Evolutionary conservation across 1,140 invertebrate genomes (phyloP), one percentile per base, ranked within the genome.

Genomic region (Dryas iulia): DNA sequence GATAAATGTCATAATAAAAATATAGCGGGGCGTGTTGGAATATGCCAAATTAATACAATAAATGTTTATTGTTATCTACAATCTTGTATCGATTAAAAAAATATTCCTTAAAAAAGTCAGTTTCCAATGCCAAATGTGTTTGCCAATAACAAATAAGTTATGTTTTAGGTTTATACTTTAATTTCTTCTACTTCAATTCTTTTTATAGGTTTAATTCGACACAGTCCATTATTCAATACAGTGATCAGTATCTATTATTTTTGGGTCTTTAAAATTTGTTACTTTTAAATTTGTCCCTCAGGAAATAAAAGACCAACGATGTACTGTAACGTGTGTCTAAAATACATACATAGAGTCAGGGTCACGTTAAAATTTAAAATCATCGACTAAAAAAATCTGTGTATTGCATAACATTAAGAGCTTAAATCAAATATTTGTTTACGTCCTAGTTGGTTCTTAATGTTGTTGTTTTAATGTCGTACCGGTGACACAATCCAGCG

Each of bases 401-500:
- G 2, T 47, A 26, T 62, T 52, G 26, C 35, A 62, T 62, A 52
- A 62, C 2, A 62, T 52, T 62, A 18, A 39, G 47, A 28, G 59
- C 14, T 65, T 53, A 65, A 54, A 65, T 57, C 62, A 69, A 31
- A 35, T 58, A 69, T 69, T 69, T 69, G 66, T 69, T 69, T 69
- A 62, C 66, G 59, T 47, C 35, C 14, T 62, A 62, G 54, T 62
- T 33, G 21, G 60, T 62, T 69, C 53, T 69, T 30, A 21, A 58
- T 69, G 62, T 61, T 62, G 59, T 69, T 69, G 58, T 66, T 66
- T 53, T 30, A 66, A 53, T 62, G 66, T 62, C 60, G 58, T 58
- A 71, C 68, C 81, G 75, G 77, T 80, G 82, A 78, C 78, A 78
- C 77, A 72, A 74, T 71, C 56, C 33, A 58, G 26, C 69, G 62